These are phyloP conservation scores for Tenodera sinensis DNA, from an alignment of 2,888 invertebrate species.

Conservation along the genomic window DNA sequence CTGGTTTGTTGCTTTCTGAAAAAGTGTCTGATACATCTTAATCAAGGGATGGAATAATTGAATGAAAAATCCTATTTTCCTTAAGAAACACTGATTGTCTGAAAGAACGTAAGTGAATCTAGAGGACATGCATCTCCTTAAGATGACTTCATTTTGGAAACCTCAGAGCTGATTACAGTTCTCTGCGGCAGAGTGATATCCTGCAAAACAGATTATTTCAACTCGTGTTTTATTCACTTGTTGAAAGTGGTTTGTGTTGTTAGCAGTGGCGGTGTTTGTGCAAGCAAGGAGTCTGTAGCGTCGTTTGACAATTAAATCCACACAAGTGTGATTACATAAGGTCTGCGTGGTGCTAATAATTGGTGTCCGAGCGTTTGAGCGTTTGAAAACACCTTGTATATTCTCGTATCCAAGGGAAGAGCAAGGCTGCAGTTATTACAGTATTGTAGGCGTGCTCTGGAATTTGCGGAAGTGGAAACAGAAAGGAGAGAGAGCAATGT, in stretches of 20 bases:
- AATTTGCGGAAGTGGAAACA: background rate
- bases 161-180: no score
- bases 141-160: no score
- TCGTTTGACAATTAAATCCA: background rate
- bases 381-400: background rate
- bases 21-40: no score
- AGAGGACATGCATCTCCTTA: no score
- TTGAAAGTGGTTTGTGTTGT: background rate
- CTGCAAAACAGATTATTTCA: background rate
- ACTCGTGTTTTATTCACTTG: background rate
- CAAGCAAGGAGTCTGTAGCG: background rate
- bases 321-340: background rate
- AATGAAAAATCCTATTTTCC: no score
- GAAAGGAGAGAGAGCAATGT: background rate
- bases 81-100: no score
- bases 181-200: no score
- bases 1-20: no score
- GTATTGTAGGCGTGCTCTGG: background rate
- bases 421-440: background rate
- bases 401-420: background rate
- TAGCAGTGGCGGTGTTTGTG: no score
- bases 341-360: background rate
- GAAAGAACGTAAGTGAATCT: no score
- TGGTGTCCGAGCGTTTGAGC: background rate
- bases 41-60: no score